Base-by-base conservation (phyloP, 2,113 vertebrate genomes). In the Macaca mulatta region DNA sequence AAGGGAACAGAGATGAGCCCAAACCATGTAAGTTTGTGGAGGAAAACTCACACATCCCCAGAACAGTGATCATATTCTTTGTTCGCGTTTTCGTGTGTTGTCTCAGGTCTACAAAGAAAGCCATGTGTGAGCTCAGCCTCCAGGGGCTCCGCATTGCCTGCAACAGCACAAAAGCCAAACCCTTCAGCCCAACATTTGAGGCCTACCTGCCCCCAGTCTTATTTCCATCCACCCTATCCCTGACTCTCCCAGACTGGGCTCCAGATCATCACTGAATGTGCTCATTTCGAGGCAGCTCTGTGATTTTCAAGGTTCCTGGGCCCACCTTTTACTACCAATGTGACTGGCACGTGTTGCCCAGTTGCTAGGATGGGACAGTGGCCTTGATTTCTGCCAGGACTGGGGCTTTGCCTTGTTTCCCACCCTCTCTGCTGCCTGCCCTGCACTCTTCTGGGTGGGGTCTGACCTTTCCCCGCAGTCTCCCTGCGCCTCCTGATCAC, bases 401-500 rank as follows among this genome's bases (percentile, higher is more conserved):
- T 23, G 8, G 16, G 89, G 32, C 35, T 74, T 59, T 77, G 22
- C 40, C 45, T 52, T 20, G 27, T 64, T 18, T 32, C 57, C 50
- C 25, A 14, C 16, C 2, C 35, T 23, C 30, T 0, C 2, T 0
- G 2, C 30, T 12, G 43, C 18, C 10, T 23, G 27, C 61, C 27
- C 43, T 52, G 75, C 2, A 0, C 2, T 40, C 20, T 75, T 80
- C 35, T 30, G 22, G 4, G 0, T 20, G 0, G 14, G 22, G 55
- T 20, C 61, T 57, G 20, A 69, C 30, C 35, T 59, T 80, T 17
- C 69, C 35, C 22, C 3, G 6, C 13, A 1, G 74, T 27, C 13
- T 72, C n/a, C 16, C 18, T 16, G 13, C 14, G 5, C 25, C n/a
- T 67, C 23, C 25, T n/a, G 0, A 55, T 57, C 48, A 50, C 23